These are phyloP conservation scores for Drosophila macrospina DNA, from an alignment of 2,888 invertebrate genomes.

Conservation along the genomic window DNA sequence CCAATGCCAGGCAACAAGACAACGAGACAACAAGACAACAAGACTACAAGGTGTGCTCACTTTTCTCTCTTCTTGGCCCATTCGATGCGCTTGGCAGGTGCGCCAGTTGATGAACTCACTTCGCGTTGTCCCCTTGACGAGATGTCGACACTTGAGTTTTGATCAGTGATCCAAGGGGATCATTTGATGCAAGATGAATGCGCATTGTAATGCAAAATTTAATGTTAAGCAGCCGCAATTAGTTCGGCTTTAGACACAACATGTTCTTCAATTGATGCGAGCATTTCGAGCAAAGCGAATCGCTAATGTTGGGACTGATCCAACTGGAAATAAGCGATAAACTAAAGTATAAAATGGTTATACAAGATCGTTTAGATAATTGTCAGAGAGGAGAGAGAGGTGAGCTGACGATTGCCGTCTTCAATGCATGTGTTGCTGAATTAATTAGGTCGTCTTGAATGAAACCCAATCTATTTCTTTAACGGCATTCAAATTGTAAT, in stretches of 20 bases:
- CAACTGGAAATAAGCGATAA: background rate
- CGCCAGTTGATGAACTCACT: constrained; percentile 43
- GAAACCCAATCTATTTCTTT: too few species aligned
- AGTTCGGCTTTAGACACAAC: constrained; percentile 36
- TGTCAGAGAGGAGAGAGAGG: background rate
- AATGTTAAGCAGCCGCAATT: constrained; percentile 52
- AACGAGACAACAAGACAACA: constrained; percentile 61
- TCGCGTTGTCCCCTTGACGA: constrained; percentile 14
- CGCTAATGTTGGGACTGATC: constrained; percentile 14
- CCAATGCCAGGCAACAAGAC: constrained; percentile 51
- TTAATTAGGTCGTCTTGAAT: too few species aligned
- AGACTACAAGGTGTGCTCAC: constrained; percentile 71
- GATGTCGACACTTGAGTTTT: constrained; percentile 40
- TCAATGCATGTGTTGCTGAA: too few species aligned
- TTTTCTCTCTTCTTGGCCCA: constrained; percentile 29
- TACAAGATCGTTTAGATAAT: background rate
- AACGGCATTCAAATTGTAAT: too few species aligned
- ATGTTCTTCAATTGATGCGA: constrained; percentile 39
- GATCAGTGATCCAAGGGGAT: constrained; percentile 15
- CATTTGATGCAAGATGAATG: constrained; percentile 68
- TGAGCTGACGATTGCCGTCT: background rate
- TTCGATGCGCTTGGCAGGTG: constrained; percentile 75
- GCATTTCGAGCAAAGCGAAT: constrained; percentile 19
- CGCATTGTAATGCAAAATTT: constrained; percentile 70
- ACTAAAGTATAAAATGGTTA: background rate